Evolutionary conservation across 2,797 vertebrate species (phyloP), one percentile per base, ranked within the genome.

Genomic region (Babyrousa celebensis): DNA sequence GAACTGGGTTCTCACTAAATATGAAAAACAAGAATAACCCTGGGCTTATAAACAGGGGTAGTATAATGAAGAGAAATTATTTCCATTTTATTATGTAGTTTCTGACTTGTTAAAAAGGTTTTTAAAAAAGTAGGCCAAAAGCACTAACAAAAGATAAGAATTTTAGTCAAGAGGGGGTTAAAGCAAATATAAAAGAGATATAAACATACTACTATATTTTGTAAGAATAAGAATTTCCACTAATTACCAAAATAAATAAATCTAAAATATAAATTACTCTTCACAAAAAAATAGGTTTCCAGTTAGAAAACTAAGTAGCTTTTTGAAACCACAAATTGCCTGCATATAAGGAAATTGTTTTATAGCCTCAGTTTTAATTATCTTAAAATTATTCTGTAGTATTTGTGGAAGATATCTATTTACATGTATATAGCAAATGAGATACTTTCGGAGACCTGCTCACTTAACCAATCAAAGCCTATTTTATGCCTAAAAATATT

Each of bases 281-380:
- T 94, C 48, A 85, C 4, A 40, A 48, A 60, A 36, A 62, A 85
- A 68, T 0, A n/a, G 11, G 15, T 77, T 91, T 89, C 89, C 20
- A 77, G 29, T 27, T 67, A 90, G 74, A 84, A 89, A 96, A 68
- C 25, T 17, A 90, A 89, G 54, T 12, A 93, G 25, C 12, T 23
- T 90, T 84, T 48, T 65, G 54, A 92, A 96, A 87, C 58, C n/a
- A 85, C 36, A 92, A 83, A 97, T 74, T 94, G 40, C 36, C 75
- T 79, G 0, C 2, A 43, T 36, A 85, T 52, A 85, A 56, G 85
- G 89, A 94, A 96, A 63, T 23, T 79, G 21, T 62, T 56, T 48
- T 12, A 92, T 8, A 96, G 40, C 2, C 6, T 17, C 27, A 2
- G 85, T 86, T 90, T 75, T 89, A 96, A 91, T 93, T 82, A 85